phyloP scores from a whole-genome alignment of 2,797 vertebrate genomes.

The Leptodactylus fallax region DNA sequence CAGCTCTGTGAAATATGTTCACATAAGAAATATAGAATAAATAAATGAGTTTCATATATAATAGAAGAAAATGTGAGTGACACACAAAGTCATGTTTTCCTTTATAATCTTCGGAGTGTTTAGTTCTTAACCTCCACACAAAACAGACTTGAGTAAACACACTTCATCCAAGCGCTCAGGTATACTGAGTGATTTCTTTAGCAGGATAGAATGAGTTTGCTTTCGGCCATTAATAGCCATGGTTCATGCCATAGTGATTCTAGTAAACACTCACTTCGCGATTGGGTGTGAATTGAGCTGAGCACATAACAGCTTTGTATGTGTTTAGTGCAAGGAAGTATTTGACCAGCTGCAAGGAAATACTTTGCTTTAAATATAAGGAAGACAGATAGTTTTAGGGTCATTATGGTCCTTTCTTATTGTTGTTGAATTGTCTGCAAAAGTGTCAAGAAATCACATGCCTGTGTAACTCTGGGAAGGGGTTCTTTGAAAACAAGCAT shows the following conservation, averaged over 20 bases:
- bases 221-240: constrained; percentile 54
- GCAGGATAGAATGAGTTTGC: constrained; percentile 54
- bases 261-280: constrained; percentile 42
- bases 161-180: constrained; percentile 14
- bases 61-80: background rate
- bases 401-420: constrained; percentile 52
- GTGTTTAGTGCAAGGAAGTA: constrained; percentile 42
- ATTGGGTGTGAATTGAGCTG: constrained; percentile 53
- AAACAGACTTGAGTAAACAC: constrained; percentile 51
- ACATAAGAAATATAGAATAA: background rate
- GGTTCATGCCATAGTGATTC: constrained; percentile 40
- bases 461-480: constrained; percentile 31
- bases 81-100: background rate
- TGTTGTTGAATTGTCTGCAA: constrained; percentile 27
- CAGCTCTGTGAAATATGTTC: background rate
- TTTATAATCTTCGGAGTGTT: background rate
- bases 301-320: constrained; percentile 44
- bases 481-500: constrained; percentile 51
- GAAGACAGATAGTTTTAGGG: constrained; percentile 55
- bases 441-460: constrained; percentile 48
- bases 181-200: constrained; percentile 40
- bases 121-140: constrained; percentile 11
- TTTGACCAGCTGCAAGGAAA: constrained; percentile 62
- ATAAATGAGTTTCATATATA: no score
- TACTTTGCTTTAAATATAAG: constrained; percentile 41